Conservation (phyloP, 2,888 invertebrate species). For the Ichneumon xanthorius region DNA sequence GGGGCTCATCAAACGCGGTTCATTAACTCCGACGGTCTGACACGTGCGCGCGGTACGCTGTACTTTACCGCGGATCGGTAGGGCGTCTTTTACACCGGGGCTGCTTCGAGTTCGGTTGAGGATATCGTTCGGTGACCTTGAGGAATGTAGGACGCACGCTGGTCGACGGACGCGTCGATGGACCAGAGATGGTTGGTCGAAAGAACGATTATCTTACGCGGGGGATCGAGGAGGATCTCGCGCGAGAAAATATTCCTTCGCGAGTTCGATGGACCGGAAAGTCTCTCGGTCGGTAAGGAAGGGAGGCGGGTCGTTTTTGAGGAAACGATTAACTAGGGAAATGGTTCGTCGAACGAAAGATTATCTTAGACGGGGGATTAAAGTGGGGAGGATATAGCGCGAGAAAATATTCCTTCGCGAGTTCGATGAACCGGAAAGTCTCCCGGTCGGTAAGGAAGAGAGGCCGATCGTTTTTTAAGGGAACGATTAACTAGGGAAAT, state of each 20-base stretch:
- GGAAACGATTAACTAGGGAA: too few species aligned
- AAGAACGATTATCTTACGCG: not conserved
- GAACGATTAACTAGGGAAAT: not conserved
- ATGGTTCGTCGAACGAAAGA: too few species aligned
- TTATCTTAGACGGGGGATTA: not conserved
- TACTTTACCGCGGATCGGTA: not conserved
- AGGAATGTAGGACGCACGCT: not conserved
- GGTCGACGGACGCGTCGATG: not conserved
- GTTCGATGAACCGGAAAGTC: not conserved
- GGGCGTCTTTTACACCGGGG: not conserved
- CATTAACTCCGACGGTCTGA: conserved; percentile 25
- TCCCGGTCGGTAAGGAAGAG: not conserved
- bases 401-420: not conserved
- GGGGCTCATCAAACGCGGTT: conserved; percentile 45
- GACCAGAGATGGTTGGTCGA: not conserved
- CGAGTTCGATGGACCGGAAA: not conserved
- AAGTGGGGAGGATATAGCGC: not conserved
- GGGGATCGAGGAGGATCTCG: not conserved
- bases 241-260: not conserved
- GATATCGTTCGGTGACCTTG: not conserved
- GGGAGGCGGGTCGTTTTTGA: too few species aligned
- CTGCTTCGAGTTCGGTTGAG: conserved; percentile 1
- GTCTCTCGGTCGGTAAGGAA: not conserved
- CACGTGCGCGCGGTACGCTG: not conserved
- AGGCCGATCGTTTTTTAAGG: too few species aligned